Evolutionary conservation across 1,140 invertebrate genomes (phyloP), one percentile per base, ranked within the genome.

Genomic region (Trachelipus rathkii): DNA sequence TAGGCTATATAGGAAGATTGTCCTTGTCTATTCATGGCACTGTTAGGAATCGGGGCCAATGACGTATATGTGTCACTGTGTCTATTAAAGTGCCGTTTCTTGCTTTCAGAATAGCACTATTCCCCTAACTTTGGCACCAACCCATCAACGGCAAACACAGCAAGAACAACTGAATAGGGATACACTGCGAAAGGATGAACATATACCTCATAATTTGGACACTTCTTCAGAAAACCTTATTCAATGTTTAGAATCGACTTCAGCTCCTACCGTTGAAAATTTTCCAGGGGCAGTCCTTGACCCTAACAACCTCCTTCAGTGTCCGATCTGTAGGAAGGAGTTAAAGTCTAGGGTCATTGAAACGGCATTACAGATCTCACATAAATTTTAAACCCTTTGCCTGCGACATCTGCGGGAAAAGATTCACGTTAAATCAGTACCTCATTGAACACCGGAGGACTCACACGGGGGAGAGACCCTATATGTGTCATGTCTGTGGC

Each of bases 381-480:
- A 87, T 84, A 50, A 86, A 86, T 44, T 86, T 87, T 77, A 86
- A 87, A 74, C 86, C 86, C 23, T 86, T 86, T 81, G 83, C 83
- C 70, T 87, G 86, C 81, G 82, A 82, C 24, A 79, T 85, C 81
- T 87, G 86, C 79, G 82, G 84, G 19, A 87, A 87, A 78, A 83
- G 85, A 4, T 87, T 87, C 82, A 85, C 85, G 44, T 75, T 81
- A 66, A 82, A 93, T 45, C 95, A 95, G 84, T 93, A 95, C 84
- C 86, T 95, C 11, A 96, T 95, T 84, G 93, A 95, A 7, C 89
- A 95, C 88, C 87, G 90, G 89, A 86, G 92, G 19, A 95, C 84
- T 93, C 93, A 0, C 92, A 83, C 82, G 0, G 84, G 94, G 0
- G 90, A 92, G 80, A 91, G 91, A 82, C 91, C 91, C 0, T 92